Evolutionary conservation across 2,888 invertebrate species (phyloP), one percentile per base, ranked within the genome.

Genomic region (Thymelicus acteon): DNA sequence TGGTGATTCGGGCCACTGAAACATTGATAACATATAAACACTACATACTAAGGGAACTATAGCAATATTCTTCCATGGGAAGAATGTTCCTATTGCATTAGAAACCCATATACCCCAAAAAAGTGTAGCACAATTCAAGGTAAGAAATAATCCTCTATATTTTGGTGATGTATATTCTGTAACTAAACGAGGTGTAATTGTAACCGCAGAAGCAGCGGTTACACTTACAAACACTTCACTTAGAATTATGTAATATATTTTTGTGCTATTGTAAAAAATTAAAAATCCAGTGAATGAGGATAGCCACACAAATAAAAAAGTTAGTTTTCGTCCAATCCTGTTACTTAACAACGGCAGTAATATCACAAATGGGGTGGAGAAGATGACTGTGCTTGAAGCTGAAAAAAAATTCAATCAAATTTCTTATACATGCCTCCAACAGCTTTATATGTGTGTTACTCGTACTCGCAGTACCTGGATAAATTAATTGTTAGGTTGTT

Each of bases 111-210:
- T 73, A 0, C 84, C 85, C 79, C 80, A 80, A n/a, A 72, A 78
- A 0, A 77, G 72, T 0, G 78, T 81, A 0, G 82, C 81, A 10
- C 75, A 61, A 52, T 83, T 85, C 0, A 82, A 7, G 1, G 77
- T 77, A 5, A 83, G 60, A 49, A 84, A 85, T 61, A 83, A 57
- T 0, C 81, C 84, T 74, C 84, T 69, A 70, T 82, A 78, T 67
- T 73, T 75, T 2, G 84, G 81, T 5, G 82, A 82, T 10, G 77
- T 78, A 12, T 80, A 84, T 39, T 85, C 84, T 4, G 83, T 78
- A 10, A 83, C 3, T 3, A 84, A 72, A 39, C 79, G 66, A 0
- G 80, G 4, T 10, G 75, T 61, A 7, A 81, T 57, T 0, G 74
- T 72, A 0, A 72, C 67, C 48, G 74, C 69, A 7, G 74, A 58